Conservation (phyloP, 2,113 vertebrate species). For the Amblyopsis rosae region DNA sequence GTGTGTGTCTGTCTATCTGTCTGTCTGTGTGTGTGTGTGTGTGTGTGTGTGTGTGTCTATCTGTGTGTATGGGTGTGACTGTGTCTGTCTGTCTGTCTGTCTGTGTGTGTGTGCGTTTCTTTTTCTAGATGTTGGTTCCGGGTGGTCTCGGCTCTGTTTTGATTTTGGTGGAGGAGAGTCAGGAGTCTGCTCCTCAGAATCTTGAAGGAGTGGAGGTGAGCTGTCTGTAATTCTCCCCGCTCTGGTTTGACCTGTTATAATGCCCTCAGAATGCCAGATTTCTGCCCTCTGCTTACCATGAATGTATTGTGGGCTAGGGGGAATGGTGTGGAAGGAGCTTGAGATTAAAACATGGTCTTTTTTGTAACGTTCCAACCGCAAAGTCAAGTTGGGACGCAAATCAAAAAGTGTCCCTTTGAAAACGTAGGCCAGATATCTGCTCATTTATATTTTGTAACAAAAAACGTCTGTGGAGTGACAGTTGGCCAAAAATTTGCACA, state of each 20-base stretch:
- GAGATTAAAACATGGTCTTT: too few relatives aligned
- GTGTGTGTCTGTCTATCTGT: too few relatives aligned
- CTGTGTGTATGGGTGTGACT: constrained; percentile 17
- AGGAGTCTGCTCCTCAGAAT: constrained; percentile 42
- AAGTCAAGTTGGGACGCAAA: too few relatives aligned
- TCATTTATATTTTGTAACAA: neutral
- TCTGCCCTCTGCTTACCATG: too few relatives aligned
- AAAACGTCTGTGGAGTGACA: too few relatives aligned
- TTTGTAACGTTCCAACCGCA: too few relatives aligned
- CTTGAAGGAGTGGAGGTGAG: constrained; percentile 73
- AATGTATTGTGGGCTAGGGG: too few relatives aligned
- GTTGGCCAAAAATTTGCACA: neutral
- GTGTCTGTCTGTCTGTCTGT: constrained; percentile 7
- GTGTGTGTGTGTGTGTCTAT: constrained; percentile 10
- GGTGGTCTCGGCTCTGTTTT: constrained; percentile 72
- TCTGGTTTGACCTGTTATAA: neutral
- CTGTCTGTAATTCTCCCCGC: neutral
- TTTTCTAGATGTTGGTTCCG: constrained; percentile 61
- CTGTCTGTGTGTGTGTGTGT: neutral
- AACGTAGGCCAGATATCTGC: too few relatives aligned
- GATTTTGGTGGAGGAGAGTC: constrained; percentile 70
- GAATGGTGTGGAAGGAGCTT: too few relatives aligned
- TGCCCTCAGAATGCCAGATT: too few relatives aligned
- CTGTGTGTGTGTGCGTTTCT: constrained; percentile 25
- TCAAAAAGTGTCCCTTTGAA: too few relatives aligned